Evolutionary conservation across 2,888 invertebrate genomes (phyloP).

Genomic region (Marasmarcha lunaedactyla): DNA sequence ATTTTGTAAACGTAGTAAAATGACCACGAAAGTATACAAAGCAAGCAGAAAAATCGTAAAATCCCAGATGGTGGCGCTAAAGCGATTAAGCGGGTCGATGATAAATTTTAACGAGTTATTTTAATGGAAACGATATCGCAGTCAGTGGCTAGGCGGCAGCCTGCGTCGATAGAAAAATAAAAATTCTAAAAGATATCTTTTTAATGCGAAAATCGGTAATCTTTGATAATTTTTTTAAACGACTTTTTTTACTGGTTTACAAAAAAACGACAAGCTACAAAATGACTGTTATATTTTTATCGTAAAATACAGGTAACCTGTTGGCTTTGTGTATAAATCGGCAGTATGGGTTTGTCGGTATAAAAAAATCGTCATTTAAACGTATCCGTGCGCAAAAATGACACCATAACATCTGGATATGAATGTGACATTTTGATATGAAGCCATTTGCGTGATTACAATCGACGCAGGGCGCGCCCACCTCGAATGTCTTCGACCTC

Average conservation of each 20-base stretch:
- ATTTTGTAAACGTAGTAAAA: conserved; percentile 59
- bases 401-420: conserved; percentile 47
- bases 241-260: no score
- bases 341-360: no score
- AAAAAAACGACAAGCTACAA: no score
- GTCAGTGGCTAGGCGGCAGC: conserved; percentile 62
- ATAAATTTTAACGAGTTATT: conserved; percentile 72
- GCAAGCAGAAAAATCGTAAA: conserved; percentile 69
- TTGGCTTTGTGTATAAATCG: no score
- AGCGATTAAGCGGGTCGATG: conserved; percentile 70
- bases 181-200: conserved; percentile 51
- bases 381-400: conserved; percentile 30
- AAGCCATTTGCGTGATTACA: conserved; percentile 68
- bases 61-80: conserved; percentile 69
- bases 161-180: conserved; percentile 65
- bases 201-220: conserved; percentile 36
- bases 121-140: conserved; percentile 70
- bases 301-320: no score
- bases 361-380: no score
- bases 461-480: conserved; percentile 66
- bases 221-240: conserved; percentile 20
- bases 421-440: conserved; percentile 65
- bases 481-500: conserved; percentile 30
- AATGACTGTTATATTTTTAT: no score
- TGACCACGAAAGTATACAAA: conserved; percentile 62